Percentiles rank a stretch among this genome's conserved stretches.
Conservation (phyloP, 1,140 invertebrate species). For the Drosophila oshimai region DNA sequence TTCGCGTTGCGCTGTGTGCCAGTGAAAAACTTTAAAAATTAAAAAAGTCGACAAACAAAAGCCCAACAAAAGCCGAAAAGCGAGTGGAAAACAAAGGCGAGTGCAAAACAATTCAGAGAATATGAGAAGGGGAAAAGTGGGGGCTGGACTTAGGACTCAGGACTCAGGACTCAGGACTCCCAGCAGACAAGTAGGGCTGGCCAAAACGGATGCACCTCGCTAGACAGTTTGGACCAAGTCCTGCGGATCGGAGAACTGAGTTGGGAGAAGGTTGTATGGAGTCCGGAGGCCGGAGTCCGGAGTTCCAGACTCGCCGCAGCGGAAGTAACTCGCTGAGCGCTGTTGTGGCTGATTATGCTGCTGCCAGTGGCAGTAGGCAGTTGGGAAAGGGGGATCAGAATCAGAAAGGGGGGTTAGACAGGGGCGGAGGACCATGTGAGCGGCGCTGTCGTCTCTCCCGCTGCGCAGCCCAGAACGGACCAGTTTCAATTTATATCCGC, state of each 20-base stretch:
- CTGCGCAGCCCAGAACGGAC: slow-evolving; percentile 40
- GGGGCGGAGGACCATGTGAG: slow-evolving; percentile 28
- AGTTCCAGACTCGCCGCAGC: slow-evolving; percentile 64
- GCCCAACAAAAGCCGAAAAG: slow-evolving; percentile 54
- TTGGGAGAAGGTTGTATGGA: too few relatives aligned
- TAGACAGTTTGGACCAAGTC: slow-evolving; percentile 24
- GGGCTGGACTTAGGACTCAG: too few relatives aligned
- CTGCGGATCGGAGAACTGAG: slow-evolving; percentile 8
- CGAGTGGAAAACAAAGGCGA: slow-evolving; percentile 78
- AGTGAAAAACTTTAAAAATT: slow-evolving; percentile 37
- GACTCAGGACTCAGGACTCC: too few relatives aligned
- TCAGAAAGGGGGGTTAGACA: neutral
- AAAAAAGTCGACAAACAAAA: slow-evolving; percentile 20
- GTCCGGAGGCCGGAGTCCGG: slow-evolving; percentile 1
- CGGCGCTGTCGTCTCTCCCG: slow-evolving; percentile 39
- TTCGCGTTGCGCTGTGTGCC: neutral
- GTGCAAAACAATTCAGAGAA: slow-evolving; percentile 69
- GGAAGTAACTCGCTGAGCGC: slow-evolving; percentile 80
- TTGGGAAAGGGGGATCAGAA: neutral
- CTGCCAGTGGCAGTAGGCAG: slow-evolving; percentile 45
- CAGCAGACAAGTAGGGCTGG: slow-evolving; percentile 24
- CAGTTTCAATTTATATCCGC: slow-evolving; percentile 53
- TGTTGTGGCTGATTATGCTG: slow-evolving; percentile 82
- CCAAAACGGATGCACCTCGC: slow-evolving; percentile 66
- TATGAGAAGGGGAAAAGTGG: neutral